Evolutionary conservation across 2,888 invertebrate species (phyloP).

Genomic region (Cheilosia vulpina): DNA sequence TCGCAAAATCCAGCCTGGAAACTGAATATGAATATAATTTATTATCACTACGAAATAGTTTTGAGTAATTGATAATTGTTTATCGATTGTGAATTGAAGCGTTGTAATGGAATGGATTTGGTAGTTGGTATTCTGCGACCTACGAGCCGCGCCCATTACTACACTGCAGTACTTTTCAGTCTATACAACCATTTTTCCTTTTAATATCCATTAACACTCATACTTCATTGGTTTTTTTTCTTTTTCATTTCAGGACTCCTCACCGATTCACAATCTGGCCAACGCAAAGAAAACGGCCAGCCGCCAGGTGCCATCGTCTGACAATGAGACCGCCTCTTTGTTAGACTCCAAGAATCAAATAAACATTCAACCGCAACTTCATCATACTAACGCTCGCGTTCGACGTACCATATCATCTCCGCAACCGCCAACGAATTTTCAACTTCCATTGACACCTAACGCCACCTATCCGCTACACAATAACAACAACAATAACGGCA

Average conservation of each 20-base stretch:
- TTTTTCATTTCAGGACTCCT: slow-evolving; percentile 81
- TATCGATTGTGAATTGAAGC: too few species aligned
- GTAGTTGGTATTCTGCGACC: too few species aligned
- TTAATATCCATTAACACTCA: not conserved
- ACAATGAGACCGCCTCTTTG: slow-evolving; percentile 82
- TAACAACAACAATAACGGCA: slow-evolving; percentile 57
- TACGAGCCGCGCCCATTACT: too few species aligned
- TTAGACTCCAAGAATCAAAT: slow-evolving; percentile 82
- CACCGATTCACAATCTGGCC: slow-evolving; percentile 84
- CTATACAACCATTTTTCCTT: not conserved
- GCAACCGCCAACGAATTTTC: slow-evolving; percentile 57
- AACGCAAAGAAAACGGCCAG: slow-evolving; percentile 82
- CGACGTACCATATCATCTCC: slow-evolving; percentile 62
- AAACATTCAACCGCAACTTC: slow-evolving; percentile 80
- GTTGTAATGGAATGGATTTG: too few species aligned
- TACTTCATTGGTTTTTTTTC: not conserved
- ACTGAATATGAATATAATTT: too few species aligned
- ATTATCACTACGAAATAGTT: too few species aligned
- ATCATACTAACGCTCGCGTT: slow-evolving; percentile 69
- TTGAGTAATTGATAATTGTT: too few species aligned
- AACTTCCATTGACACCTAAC: slow-evolving; percentile 51
- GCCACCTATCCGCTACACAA: slow-evolving; percentile 53
- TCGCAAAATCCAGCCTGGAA: too few species aligned
- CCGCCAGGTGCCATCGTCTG: slow-evolving; percentile 76
- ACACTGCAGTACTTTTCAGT: too few species aligned